Evolutionary conservation across 2,113 vertebrate species (phyloP), one percentile per base, ranked within the genome.

Genomic region (Triplophysa siluroides): DNA sequence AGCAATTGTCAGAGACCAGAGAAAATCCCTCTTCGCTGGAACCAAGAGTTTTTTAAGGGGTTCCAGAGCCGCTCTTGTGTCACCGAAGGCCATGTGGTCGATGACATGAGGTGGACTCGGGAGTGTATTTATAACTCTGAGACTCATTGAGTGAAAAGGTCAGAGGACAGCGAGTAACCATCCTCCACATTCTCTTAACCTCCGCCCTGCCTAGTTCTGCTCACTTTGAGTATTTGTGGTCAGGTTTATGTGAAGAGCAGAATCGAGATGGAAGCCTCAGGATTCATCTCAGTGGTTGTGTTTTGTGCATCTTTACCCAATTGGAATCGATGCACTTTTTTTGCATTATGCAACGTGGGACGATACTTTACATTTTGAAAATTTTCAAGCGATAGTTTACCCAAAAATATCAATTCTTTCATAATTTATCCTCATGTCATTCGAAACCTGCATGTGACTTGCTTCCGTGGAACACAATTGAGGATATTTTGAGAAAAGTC

Each of bases 41-140:
- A 33, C 14, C 5, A 9, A 43, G 50, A 23, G 65, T 4, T 68
- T 26, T 33, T 41, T 3, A 18, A 33, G 58, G 41, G 18, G 56
- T 19, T 29, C 56, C 60, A 14, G 16, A 9, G 24, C 10, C 16
- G 23, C 38, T 47, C 66, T 50, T 18, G 21, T 58, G 77, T 56
- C 29, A 14, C 38, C 4, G 12, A 29, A 8, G 1, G 24, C 9
- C n/a, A 12, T 41, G 75, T 33, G 68, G 62, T 71, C 16, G 71
- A 52, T 0, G 69, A 52, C 58, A 24, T 63, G 21, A 9, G 6
- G 9, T 18, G 10, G 10, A 16, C 50, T 73, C 38, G 29, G 43
- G 8, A 41, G 29, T n/a, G 19, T 82, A 65, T 84, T 84, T 79
- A 79, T 72, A 79, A 52, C 52, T 63, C 47, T 38, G 38, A 78